These are phyloP conservation scores for Epirrita christyi DNA, from an alignment of 2,888 invertebrate genomes.

Conservation along the genomic window DNA sequence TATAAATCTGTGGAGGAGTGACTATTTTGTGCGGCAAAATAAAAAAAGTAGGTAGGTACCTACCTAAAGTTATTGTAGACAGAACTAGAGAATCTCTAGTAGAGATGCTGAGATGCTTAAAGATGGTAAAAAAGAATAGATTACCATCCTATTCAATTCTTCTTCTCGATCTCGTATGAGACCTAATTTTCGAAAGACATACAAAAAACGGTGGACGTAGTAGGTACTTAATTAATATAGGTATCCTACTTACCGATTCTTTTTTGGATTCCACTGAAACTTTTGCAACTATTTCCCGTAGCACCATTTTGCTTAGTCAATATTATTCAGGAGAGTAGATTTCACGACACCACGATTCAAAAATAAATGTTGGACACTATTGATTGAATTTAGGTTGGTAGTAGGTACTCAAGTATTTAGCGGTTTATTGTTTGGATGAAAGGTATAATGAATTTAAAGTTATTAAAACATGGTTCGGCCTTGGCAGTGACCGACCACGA, in stretches of 20 bases:
- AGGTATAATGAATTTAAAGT: neutral
- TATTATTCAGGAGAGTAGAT: neutral
- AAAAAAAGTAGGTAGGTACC: too few species aligned
- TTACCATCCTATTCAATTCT: too few species aligned
- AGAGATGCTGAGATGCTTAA: too few species aligned
- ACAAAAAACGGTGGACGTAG: too few species aligned
- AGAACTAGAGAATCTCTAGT: too few species aligned
- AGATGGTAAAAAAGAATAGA: too few species aligned
- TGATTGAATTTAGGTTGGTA: neutral
- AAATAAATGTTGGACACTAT: neutral
- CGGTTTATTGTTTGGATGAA: neutral
- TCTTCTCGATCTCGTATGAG: too few species aligned
- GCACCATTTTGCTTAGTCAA: constrained; percentile 59
- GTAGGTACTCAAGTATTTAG: neutral
- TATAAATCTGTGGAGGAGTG: too few species aligned
- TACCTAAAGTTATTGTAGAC: too few species aligned
- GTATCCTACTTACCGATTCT: constrained; percentile 57
- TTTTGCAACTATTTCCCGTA: constrained; percentile 72
- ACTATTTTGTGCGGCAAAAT: too few species aligned
- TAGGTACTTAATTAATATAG: too few species aligned
- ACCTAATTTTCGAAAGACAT: too few species aligned
- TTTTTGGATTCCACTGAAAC: constrained; percentile 68
- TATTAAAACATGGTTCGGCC: constrained; percentile 64
- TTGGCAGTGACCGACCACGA: constrained; percentile 80
- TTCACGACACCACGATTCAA: neutral